Evolutionary conservation across 1,140 invertebrate genomes (phyloP), one percentile per base, ranked within the genome.

Genomic region (Ladona fulva): DNA sequence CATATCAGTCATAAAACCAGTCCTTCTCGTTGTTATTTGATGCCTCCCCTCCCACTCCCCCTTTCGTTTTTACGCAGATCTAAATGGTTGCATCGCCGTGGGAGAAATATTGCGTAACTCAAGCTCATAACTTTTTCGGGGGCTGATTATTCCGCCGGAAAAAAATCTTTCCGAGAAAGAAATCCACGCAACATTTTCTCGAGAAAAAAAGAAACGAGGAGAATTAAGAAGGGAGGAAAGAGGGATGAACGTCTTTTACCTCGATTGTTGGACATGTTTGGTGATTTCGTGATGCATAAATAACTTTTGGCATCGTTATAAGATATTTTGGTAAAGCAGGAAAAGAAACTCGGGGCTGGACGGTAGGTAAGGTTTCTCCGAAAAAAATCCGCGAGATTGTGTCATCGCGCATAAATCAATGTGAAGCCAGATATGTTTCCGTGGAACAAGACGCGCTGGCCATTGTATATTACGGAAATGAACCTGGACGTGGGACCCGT

Each of bases 381-480:
- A 66, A 66, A 66, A 22, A 66, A 66, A 19, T 6, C 3, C 52
- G 52, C 52, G 52, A 66, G 52, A 66, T 66, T 66, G 52, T 66
- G 52, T 66, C 52, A 66, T 66, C 52, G n/a, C 16, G 5, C 52
- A 66, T 66, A 66, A 66, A 66, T 66, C 52, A 66, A 66, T 66
- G 14, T 22, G n/a, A 22, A 66, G 14, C 52, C 29, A 37, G 29
- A 37, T 37, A 37, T 37, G 29, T 37, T 37, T 37, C 29, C 29
- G 29, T 37, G 52, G 52, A 66, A 66, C n/a, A 66, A 22, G 52
- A 66, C 14, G 52, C 16, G 52, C 52, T 66, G 52, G 52, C 52
- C 52, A 22, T 66, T 66, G 52, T 66, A 22, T 66, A 66, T 66
- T 66, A 66, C 52, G 52, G n/a, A 66, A 66, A 66, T 66, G 52